Evolutionary conservation across 2,888 invertebrate genomes (phyloP).

Genomic region (Drosophila ezoana): DNA sequence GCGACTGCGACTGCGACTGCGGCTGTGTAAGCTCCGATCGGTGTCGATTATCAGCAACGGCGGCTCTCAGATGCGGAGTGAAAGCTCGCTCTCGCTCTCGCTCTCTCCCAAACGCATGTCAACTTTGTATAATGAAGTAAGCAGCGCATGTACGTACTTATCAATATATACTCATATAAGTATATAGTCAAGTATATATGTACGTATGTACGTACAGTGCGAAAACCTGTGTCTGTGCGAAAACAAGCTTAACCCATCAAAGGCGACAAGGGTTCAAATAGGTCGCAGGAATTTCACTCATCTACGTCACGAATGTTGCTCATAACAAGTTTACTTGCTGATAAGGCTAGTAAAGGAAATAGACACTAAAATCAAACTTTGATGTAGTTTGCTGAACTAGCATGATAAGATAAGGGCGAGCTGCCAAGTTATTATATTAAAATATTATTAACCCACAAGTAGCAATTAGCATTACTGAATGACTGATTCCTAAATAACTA

Average conservation of each 20-base stretch:
- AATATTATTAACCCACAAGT: too few relatives aligned
- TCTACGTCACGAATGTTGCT: constrained; percentile 1
- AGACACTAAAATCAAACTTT: constrained; percentile 4
- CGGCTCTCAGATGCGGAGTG: neutral
- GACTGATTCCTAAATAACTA: too few relatives aligned
- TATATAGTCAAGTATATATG: neutral
- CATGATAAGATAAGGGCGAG: constrained; percentile 12
- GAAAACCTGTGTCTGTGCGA: constrained; percentile 30
- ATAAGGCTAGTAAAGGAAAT: constrained; percentile 3
- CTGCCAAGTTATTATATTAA: too few relatives aligned
- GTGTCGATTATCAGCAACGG: constrained; percentile 15
- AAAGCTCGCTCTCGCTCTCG: constrained; percentile 3
- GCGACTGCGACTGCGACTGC: constrained; percentile 5
- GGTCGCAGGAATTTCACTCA: neutral
- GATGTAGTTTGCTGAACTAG: neutral
- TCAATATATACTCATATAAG: neutral
- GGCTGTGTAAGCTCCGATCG: constrained; percentile 22
- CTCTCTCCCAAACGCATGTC: neutral
- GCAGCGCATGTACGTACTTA: constrained; percentile 1
- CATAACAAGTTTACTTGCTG: neutral
- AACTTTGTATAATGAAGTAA: constrained; percentile 1
- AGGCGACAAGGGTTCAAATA: constrained; percentile 1
- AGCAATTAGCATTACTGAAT: neutral
- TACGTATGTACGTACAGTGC: constrained; percentile 7
- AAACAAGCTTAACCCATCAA: constrained; percentile 59